Conservation (phyloP, 2,888 invertebrate genomes). For the Mythimna pallens region DNA sequence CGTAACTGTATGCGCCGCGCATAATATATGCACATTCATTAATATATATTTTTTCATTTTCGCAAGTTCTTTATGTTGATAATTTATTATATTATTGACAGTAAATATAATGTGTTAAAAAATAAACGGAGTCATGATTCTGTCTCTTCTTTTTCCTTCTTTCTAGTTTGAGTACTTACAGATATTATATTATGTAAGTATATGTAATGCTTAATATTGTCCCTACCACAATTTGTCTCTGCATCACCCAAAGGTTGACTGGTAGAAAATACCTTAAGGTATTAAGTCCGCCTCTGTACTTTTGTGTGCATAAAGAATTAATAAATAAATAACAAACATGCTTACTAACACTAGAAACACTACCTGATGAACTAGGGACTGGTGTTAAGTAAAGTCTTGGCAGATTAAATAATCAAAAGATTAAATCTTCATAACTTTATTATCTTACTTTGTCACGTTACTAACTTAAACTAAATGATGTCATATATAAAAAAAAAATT, state of each 20-base stretch:
- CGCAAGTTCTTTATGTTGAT: slow-evolving; percentile 1
- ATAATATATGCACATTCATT: slow-evolving; percentile 32
- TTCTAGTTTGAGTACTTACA: too few species aligned
- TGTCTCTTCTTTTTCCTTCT: too few species aligned
- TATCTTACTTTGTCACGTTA: background rate
- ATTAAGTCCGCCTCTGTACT: too few species aligned
- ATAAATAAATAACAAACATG: background rate
- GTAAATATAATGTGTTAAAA: too few species aligned
- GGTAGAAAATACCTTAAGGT: too few species aligned
- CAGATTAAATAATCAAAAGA: background rate
- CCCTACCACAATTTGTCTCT: too few species aligned
- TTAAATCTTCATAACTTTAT: background rate
- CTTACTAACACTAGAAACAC: background rate
- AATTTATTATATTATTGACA: slow-evolving; percentile 8
- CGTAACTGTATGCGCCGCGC: slow-evolving; percentile 3
- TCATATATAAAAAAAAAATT: background rate
- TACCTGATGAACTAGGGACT: too few species aligned
- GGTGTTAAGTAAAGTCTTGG: too few species aligned
- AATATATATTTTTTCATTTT: slow-evolving; percentile 16
- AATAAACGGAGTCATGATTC: background rate
- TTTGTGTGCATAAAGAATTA: too few species aligned
- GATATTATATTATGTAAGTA: too few species aligned
- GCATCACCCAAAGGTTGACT: too few species aligned
- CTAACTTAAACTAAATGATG: background rate
- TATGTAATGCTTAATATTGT: too few species aligned